Percentiles rank a stretch among this genome's conserved stretches.
Conservation (phyloP, 2,113 vertebrate species). For the Ginglymostoma cirratum region DNA sequence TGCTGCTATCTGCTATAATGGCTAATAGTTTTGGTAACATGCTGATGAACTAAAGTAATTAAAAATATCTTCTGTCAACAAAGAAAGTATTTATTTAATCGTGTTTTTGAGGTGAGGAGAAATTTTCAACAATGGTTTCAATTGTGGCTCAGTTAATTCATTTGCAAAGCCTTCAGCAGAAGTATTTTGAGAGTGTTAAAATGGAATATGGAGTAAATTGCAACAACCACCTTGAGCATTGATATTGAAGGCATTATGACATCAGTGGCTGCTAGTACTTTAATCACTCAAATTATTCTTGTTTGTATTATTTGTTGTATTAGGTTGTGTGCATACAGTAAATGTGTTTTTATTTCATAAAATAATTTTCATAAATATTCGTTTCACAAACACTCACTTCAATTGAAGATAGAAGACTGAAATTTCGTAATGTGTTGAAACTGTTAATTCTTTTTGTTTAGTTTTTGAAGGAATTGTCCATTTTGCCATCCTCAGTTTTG, state of each 20-base stretch:
- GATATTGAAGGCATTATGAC: neutral
- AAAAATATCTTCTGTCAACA: neutral
- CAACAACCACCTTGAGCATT: neutral
- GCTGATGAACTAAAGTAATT: neutral
- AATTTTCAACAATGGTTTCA: neutral
- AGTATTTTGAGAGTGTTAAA: neutral
- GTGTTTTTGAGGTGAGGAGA: neutral
- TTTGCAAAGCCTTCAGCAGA: neutral
- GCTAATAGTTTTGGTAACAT: neutral
- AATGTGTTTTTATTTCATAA: neutral
- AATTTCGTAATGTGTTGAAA: neutral
- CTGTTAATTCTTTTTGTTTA: neutral
- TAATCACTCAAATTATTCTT: neutral
- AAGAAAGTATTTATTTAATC: neutral
- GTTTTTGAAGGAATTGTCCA: neutral
- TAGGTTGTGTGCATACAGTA: neutral
- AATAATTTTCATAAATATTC: neutral
- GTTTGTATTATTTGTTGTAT: neutral
- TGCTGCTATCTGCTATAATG: neutral
- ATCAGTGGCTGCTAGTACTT: neutral
- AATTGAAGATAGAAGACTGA: neutral
- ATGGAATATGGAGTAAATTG: neutral
- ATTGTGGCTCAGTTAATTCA: neutral
- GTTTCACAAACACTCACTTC: neutral
- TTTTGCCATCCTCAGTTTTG: neutral